Evolutionary conservation across 2,888 invertebrate species (phyloP), one percentile per base, ranked within the genome.

Genomic region (Eupithecia exiguata): DNA sequence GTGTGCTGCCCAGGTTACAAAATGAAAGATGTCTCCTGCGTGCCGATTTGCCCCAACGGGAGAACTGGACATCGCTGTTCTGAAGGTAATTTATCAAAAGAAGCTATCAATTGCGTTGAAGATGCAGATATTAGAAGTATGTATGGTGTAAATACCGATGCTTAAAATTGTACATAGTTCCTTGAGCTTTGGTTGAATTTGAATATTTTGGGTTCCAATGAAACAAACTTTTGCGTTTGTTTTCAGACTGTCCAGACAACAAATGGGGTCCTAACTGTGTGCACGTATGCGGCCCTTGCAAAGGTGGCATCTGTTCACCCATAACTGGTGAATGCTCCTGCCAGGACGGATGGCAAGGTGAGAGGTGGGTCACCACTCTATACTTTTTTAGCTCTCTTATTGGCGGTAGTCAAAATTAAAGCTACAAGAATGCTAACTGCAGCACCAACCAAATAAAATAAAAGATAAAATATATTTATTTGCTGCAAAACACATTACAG

Each of bases 1-100:
- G 96, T 96, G 62, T 98, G 98, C 89, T 98, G 98, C 84, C 95
- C 96, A 72, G 97, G 97, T 46, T 98, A 96, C 88, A 94, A 95
- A 75, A 95, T 95, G 88, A 95, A 95, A 72, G 94, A 96, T 80
- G 96, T 96, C 14, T 91, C 93, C 21, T 97, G 97, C 83, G 89
- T 95, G 7, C 94, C 95, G 74, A 92, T 95, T 30, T 97, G 97
- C 85, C 90, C 95, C 21, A 88, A 94, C 53, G 97, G 97, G 66
- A 96, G 95, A 84, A 95, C 94, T 18, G 97, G 96, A 63, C 88
- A 89, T 18, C 89, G 92, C 71, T 97, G 97, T 86, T 92, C 95
- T 49, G 90, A 94, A 87, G 95, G 96, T 65, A 38, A 58, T 12
- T 58, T 53, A 53, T 53, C 12, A 58, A 14, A 5, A 25, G 10